Base-by-base conservation (phyloP, 2,113 vertebrate species). In the Proterorhinus semilunaris region DNA sequence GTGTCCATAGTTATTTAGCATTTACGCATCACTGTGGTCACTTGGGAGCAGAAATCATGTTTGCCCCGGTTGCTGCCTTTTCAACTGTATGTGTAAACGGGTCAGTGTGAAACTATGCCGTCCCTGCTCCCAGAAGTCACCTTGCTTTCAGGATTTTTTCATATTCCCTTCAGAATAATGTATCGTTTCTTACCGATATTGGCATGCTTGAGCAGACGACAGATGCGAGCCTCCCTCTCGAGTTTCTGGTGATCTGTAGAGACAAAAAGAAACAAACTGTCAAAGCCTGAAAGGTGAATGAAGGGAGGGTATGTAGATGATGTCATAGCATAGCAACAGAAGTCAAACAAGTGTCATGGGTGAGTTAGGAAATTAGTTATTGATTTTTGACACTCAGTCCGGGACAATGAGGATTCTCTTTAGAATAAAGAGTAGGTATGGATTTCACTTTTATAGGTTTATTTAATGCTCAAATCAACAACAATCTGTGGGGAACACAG, bases 141-240 rank as follows among this genome's bases (percentile, higher is more conserved):
- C 58, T 61, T 61, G 36, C 8, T 61, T 44, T 15, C 10, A 11
- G 2, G 1, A 4, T 13, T 8, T 12, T 61, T 61, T 61, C 11
- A 11, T 5, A n/a, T 44, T n/a, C 36, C 12, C 36, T n/a, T 48
- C 45, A 21, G 17, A 10, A 0, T 21, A 6, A 10, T 63, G 16
- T 2, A 17, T 17, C 6, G 47, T 11, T 9, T 46, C 1, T 75
- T 90, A 96, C 96, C 96, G 0, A 97, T 97, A 88, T 97, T 97
- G 70, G 95, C 87, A 55, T 97, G 96, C 85, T 97, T 96, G 81
- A 97, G 88, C 78, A 97, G 94, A 62, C 96, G 95, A 86, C 96
- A 97, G 86, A 97, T 97, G 83, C 95, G 92, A 79, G 96, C 96
- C 92, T 97, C 96, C 74, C 96, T 92, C 91, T 97, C 96, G 90